Conservation (phyloP, 2,113 vertebrate genomes). For the Clarias batrachus region DNA sequence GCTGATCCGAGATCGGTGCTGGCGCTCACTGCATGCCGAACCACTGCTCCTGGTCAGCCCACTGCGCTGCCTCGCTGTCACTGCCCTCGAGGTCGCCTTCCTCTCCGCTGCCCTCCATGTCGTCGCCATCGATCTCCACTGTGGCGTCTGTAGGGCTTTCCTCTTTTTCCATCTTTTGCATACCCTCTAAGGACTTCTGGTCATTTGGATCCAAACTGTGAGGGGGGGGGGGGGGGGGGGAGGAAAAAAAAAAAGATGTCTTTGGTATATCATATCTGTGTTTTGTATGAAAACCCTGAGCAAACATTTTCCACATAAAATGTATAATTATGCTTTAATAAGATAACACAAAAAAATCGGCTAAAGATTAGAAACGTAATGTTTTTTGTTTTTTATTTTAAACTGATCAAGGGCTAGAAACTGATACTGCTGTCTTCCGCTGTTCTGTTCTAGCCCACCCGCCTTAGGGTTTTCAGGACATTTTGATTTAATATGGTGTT, state of each 20-base stretch:
- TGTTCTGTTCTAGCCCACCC: no score
- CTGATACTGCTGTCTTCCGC: no score
- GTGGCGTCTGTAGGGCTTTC: constrained; percentile 95
- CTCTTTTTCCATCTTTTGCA: constrained; percentile 99
- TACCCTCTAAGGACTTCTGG: constrained; percentile 95
- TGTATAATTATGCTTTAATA: not conserved
- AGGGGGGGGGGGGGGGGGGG: not conserved
- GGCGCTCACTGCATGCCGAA: constrained; percentile 90
- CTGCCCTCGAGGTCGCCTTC: constrained; percentile 97
- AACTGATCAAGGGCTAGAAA: no score
- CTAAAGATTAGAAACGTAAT: no score
- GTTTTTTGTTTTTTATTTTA: no score
- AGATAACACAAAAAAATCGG: not conserved
- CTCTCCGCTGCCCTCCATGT: constrained; percentile 98
- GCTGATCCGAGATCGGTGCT: not conserved
- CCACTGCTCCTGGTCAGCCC: constrained; percentile 99
- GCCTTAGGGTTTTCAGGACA: no score
- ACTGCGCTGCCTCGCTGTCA: constrained; percentile 95
- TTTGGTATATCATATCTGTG: not conserved
- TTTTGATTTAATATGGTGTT: no score
- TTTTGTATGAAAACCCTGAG: not conserved
- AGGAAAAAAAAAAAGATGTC: not conserved
- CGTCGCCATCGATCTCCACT: constrained; percentile 95
- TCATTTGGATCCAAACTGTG: constrained; percentile 94
- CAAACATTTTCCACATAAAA: not conserved